Evolutionary conservation across 1,140 invertebrate species (phyloP).

Genomic region (Achroia grisella): DNA sequence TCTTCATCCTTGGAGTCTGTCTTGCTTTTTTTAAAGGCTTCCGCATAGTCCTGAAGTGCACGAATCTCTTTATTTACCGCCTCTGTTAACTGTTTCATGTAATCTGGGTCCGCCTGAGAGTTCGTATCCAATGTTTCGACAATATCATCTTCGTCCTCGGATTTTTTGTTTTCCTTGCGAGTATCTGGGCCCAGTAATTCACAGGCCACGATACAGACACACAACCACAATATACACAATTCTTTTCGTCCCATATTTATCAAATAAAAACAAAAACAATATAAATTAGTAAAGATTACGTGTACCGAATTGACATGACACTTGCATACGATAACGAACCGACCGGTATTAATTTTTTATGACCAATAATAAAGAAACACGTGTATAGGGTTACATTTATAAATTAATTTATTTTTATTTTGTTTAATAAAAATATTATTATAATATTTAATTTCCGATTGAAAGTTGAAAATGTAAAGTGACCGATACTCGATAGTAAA

Average conservation of each 20-base stretch:
- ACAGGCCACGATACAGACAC: slow-evolving; percentile 29
- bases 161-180: slow-evolving; percentile 28
- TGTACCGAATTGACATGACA: slow-evolving; percentile 32
- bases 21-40: slow-evolving; percentile 28
- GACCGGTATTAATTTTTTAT: not conserved
- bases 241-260: slow-evolving; percentile 37
- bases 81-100: slow-evolving; percentile 29
- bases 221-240: slow-evolving; percentile 40
- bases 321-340: not conserved
- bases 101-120: slow-evolving; percentile 17
- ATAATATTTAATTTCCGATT: no score
- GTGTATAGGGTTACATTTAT: slow-evolving; percentile 17
- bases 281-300: slow-evolving; percentile 36
- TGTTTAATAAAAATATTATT: no score
- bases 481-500: no score
- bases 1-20: slow-evolving; percentile 27
- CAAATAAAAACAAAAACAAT: slow-evolving; percentile 7
- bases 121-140: slow-evolving; percentile 18
- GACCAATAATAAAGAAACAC: slow-evolving; percentile 32
- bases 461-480: no score
- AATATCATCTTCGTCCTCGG: slow-evolving; percentile 33
- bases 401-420: no score
- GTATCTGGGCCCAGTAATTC: slow-evolving; percentile 49
- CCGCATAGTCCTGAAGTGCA: slow-evolving; percentile 35
- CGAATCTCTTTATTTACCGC: slow-evolving; percentile 41